phyloP scores from a whole-genome alignment of 2,888 invertebrate species.

The Epinotia demarniana region DNA sequence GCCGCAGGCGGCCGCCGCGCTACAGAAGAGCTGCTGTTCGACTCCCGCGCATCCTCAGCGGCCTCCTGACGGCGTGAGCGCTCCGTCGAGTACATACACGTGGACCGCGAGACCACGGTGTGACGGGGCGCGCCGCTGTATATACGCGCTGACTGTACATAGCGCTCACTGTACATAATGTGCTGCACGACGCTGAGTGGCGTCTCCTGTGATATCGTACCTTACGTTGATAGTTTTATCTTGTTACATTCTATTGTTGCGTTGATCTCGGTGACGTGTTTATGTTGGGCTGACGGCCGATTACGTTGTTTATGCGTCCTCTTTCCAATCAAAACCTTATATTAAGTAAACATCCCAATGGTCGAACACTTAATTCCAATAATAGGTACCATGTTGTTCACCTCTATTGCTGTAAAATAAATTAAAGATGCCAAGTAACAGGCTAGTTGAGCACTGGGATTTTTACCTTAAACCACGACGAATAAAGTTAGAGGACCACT shows the following conservation, averaged over 20 bases:
- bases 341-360: not conserved
- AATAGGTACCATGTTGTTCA: too few relatives aligned
- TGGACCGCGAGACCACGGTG: conserved; percentile 97
- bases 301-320: conserved; percentile 31
- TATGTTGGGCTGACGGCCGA: conserved; percentile 20
- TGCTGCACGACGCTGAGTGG: conserved; percentile 39
- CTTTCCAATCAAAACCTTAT: not conserved
- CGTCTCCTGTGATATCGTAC: conserved; percentile 47
- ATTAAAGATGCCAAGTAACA: too few relatives aligned
- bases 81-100: conserved; percentile 96
- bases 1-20: conserved; percentile 86
- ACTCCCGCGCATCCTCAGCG: conserved; percentile 82
- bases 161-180: conserved; percentile 44
- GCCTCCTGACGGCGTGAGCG: conserved; percentile 95
- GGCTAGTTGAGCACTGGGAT: too few relatives aligned
- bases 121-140: conserved; percentile 81
- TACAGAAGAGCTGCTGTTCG: conserved; percentile 88
- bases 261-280: conserved; percentile 45
- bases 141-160: conserved; percentile 36
- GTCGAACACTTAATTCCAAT: too few relatives aligned
- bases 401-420: too few relatives aligned
- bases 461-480: not conserved
- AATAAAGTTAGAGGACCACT: not conserved
- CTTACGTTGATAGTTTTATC: conserved; percentile 45
- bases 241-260: conserved; percentile 46